A percentile compares a stretch with the other conserved stretches of the same genome.
phyloP scores from a whole-genome alignment of 1,140 invertebrate species.

The Schmidtea mediterranea region DNA sequence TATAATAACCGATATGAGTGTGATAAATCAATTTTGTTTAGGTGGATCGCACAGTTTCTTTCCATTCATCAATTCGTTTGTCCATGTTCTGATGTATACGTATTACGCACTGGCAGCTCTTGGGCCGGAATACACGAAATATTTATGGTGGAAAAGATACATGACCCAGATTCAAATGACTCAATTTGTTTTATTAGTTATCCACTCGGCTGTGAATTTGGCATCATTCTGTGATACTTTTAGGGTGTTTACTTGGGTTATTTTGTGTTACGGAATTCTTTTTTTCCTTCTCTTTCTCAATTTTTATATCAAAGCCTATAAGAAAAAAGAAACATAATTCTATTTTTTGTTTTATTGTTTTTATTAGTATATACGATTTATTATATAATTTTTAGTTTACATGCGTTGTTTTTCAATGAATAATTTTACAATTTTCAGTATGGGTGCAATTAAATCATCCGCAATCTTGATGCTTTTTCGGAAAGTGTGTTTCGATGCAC shows the following conservation, averaged over 20 bases:
- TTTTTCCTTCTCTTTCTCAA: background rate
- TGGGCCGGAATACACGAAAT: constrained; percentile 26
- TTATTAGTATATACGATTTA: background rate
- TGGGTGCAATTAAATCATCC: no score
- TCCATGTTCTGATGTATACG: constrained; percentile 27
- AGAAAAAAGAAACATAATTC: background rate
- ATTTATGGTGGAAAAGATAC: constrained; percentile 27
- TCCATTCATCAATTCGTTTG: constrained; percentile 25
- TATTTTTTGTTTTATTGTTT: background rate
- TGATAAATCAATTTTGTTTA: no score
- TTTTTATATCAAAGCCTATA: background rate
- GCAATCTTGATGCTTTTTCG: no score
- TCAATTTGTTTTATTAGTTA: background rate
- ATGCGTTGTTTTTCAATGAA: background rate
- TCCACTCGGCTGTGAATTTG: background rate
- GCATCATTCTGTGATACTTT: background rate
- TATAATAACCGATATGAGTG: no score
- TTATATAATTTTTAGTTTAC: background rate
- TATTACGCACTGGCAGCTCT: constrained; percentile 24
- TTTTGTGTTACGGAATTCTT: background rate
- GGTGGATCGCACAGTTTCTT: no score
- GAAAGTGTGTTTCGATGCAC: no score
- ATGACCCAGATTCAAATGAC: constrained; percentile 25
- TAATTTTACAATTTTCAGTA: background rate
- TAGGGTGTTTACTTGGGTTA: background rate